Base-by-base conservation (phyloP, 1,140 invertebrate species). In the Hormaphis cornu region DNA sequence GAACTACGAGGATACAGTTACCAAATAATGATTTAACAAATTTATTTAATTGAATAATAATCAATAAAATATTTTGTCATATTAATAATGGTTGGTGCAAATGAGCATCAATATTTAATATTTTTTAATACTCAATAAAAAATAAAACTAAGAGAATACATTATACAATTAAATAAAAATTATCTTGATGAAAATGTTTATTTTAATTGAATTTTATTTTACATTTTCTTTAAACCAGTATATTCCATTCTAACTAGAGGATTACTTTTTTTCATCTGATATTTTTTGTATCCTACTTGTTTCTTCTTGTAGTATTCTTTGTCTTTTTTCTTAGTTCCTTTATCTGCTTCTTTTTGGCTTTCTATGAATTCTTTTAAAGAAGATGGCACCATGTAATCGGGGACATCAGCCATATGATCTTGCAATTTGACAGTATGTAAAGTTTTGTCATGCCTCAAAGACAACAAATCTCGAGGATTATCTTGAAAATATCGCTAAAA, bases 361-460 rank as follows among this genome's bases (percentile, higher is more conserved):
- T 42, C 24, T 24, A 72, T 40, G 16, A 72, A 56, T 28, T 71
- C 52, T 42, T 72, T 75, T 24, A 94, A 78, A 0, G 89, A 85
- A 4, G 84, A 81, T 1, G 91, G 91, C 2, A 95, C 82, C 73
- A 98, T 88, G 77, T 98, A 99, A 40, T 97, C 93, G 0, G 96
- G 95, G 3, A 99, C 90, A 78, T 98, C 86, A 72, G 89, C 85
- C 52, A 99, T 80, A 78, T 97, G 92, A 10, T 85, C 81, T 75
- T 96, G 90, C 12, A 90, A 76, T 76, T 87, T 86, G 0, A 96
- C 88, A 2, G 88, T 90, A 74, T 92, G 90, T n/a, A 95, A 77
- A 1, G 90, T 87, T 78, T 93, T 95, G 74, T 99, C 96, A 76
- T 98, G 93, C 16, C 93, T 81, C 7, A 99, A 79, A 0, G 94